Base-by-base conservation (phyloP, 2,113 vertebrate species). In the Nothocercus nigrocapillus region DNA sequence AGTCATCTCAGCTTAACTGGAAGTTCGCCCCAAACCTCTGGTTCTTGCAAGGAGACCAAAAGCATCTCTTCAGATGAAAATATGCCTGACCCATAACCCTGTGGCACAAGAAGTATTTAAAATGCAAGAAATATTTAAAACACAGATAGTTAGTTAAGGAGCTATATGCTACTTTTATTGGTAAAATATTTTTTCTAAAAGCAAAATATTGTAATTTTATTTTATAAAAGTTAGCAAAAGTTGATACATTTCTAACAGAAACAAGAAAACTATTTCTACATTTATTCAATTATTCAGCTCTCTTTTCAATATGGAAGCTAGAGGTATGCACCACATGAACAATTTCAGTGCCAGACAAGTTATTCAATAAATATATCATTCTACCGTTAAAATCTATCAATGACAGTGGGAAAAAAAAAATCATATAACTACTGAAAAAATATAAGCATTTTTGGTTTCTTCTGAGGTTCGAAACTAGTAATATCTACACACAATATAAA, bases 191-290 rank as follows among this genome's bases (percentile, higher is more conserved):
- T 97, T 87, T 96, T 82, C 54, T 82, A 95, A 70, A 73, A 84
- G 84, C 78, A 97, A 98, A 97, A 97, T 95, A 97, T 34, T 86
- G 38, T 51, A 70, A 74, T 58, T 73, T 67, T 40, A 59, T 89
- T 83, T 93, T 95, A 95, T 30, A 90, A 90, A 97, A 95, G 49
- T 96, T 97, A 95, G 90, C 69, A 93, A 95, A 93, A 96, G 21
- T 25, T 11, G 19, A 94, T 86, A 91, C 61, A 94, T 92, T 78
- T 92, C 56, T 58, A 96, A 81, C 78, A 84, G 72, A 90, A 90
- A 77, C 58, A 75, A 78, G 45, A 87, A 94, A 97, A 85, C 66
- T 87, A 75, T 53, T 92, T 79, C 87, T 84, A 96, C 77, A 85
- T 89, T 51, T 51, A 72, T 68, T 89, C 27, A 82, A 89, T 82